Evolutionary conservation across 1,140 invertebrate species (phyloP).

Genomic region (Drosophila micromelanica): DNA sequence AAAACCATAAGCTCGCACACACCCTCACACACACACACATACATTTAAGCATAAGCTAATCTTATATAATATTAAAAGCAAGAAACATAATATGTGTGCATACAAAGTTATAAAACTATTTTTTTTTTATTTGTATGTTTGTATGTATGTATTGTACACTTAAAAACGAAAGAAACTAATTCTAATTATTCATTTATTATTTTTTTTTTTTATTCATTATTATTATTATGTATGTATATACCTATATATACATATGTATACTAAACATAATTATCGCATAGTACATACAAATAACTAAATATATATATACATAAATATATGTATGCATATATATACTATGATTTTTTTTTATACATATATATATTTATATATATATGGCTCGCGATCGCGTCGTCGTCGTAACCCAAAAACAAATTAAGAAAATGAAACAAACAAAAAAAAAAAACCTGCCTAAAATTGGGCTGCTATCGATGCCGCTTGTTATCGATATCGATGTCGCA

Average conservation of each 20-base stretch:
- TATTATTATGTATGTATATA: conserved; percentile 37
- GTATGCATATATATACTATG: conserved; percentile 1
- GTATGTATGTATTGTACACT: conserved; percentile 44
- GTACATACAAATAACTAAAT: conserved; percentile 40
- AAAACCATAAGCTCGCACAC: not conserved
- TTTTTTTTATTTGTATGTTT: conserved; percentile 36
- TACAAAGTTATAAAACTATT: conserved; percentile 36
- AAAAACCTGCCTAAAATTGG: conserved; percentile 41
- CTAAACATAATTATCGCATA: conserved; percentile 71
- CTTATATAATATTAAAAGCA: conserved; percentile 29
- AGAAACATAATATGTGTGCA: conserved; percentile 15
- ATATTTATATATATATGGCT: conserved; percentile 37
- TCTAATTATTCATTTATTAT: conserved; percentile 57
- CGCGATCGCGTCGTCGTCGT: conserved; percentile 43
- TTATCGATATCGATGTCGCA: conserved; percentile 75
- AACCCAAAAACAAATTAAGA: conserved; percentile 23
- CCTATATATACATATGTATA: conserved; percentile 50
- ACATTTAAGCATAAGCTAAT: conserved; percentile 38
- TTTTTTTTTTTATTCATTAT: conserved; percentile 40
- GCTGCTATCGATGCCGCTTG: conserved; percentile 60
- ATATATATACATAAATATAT: conserved; percentile 1
- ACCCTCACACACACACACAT: conserved; percentile 23
- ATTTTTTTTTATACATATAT: conserved; percentile 11
- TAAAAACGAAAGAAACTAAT: conserved; percentile 38
- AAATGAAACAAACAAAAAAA: conserved; percentile 3